Conservation (phyloP, 2,888 invertebrate species). For the Xestia xanthographa region DNA sequence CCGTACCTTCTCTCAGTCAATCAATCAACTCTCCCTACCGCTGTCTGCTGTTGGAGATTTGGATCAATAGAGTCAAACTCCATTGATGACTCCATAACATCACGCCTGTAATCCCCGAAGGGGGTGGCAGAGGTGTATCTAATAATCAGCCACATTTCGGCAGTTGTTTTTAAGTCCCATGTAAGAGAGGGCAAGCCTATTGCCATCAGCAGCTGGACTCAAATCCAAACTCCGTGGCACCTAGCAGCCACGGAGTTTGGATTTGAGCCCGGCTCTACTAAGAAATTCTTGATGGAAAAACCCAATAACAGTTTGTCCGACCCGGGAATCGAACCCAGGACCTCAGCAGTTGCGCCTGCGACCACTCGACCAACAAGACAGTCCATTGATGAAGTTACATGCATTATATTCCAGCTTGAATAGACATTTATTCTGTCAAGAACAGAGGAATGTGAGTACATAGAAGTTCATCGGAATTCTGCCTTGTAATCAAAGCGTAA, state of each 20-base stretch:
- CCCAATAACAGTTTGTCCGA: background rate
- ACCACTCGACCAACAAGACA: background rate
- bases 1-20: background rate
- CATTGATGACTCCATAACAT: background rate
- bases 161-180: background rate
- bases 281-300: background rate
- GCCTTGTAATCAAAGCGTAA: constrained; percentile 36
- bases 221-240: background rate
- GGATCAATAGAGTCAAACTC: background rate
- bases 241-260: no score
- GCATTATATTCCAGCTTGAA: background rate
- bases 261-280: no score
- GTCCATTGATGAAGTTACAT: background rate
- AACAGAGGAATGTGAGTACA: background rate
- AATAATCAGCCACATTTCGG: background rate
- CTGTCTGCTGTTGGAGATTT: background rate
- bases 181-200: background rate
- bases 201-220: background rate
- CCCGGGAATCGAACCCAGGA: no score
- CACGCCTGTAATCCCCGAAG: background rate
- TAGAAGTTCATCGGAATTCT: constrained; percentile 22
- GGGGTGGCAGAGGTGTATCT: no score
- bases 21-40: background rate
- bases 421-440: background rate
- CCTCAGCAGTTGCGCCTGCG: no score